Evolutionary conservation across 2,888 invertebrate genomes (phyloP).

Genomic region (Agrochola litura): DNA sequence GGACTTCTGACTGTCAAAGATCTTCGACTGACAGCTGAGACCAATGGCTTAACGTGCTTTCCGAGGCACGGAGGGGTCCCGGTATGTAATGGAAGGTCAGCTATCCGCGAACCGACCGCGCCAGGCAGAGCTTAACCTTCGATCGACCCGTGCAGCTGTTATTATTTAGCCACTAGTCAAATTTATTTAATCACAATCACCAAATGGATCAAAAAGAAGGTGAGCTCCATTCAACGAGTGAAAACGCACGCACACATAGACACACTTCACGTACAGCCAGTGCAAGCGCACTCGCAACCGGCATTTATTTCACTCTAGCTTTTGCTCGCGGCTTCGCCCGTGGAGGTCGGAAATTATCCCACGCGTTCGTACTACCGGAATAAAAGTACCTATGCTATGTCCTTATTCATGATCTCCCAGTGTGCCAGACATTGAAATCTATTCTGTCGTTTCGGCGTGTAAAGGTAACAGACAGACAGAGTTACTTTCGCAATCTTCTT

Average conservation of each 20-base stretch:
- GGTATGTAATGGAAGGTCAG: too few relatives aligned
- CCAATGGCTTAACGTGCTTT: background rate
- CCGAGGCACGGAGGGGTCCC: too few relatives aligned
- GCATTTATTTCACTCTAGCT: background rate
- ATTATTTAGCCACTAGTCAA: conserved; percentile 6
- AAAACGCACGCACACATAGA: background rate
- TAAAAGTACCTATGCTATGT: background rate
- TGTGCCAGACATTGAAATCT: background rate
- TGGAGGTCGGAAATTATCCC: background rate
- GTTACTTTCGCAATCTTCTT: background rate
- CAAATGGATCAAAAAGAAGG: background rate
- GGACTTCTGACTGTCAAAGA: background rate
- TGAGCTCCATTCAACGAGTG: background rate
- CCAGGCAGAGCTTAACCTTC: too few relatives aligned
- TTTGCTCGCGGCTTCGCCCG: background rate
- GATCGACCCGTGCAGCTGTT: too few relatives aligned
- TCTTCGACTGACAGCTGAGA: background rate
- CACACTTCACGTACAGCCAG: too few relatives aligned
- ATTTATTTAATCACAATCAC: conserved; percentile 8
- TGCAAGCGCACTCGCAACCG: background rate
- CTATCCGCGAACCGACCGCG: too few relatives aligned
- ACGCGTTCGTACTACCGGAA: background rate
- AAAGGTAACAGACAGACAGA: background rate
- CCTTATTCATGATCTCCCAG: background rate
- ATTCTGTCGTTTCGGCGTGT: background rate